phyloP scores from a whole-genome alignment of 92 coral and sea anemone genomes.

The Epizoanthus scotinus region DNA sequence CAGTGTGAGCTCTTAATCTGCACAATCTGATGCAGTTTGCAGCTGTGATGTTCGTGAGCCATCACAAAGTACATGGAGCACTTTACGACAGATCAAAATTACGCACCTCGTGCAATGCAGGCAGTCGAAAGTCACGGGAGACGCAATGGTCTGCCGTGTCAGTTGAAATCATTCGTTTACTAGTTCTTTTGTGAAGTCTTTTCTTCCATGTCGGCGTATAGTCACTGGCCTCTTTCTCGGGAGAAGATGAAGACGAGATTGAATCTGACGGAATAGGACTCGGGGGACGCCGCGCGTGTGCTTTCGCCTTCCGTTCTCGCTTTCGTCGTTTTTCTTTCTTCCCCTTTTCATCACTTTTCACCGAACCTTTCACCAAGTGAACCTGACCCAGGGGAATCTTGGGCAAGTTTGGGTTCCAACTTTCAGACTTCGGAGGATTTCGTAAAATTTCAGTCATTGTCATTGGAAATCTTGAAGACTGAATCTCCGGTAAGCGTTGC shows the following conservation, averaged over 20 bases:
- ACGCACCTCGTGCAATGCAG: slow-evolving; percentile 40
- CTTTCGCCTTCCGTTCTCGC: slow-evolving; percentile 15
- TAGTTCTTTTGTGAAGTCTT: slow-evolving; percentile 39
- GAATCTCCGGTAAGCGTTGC: slow-evolving; percentile 24
- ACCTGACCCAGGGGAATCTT: slow-evolving; percentile 37
- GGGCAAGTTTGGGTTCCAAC: slow-evolving; percentile 31
- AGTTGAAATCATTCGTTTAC: slow-evolving; percentile 23
- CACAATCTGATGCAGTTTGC: not conserved
- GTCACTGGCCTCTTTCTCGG: slow-evolving; percentile 8
- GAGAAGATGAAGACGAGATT: not conserved
- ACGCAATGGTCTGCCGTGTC: slow-evolving; percentile 19
- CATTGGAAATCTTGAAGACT: slow-evolving; percentile 26
- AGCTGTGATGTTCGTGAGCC: not conserved
- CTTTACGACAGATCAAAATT: slow-evolving; percentile 12
- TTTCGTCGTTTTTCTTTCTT: slow-evolving; percentile 41
- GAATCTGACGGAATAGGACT: slow-evolving; percentile 26
- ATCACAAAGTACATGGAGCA: too few species aligned
- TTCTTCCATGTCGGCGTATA: slow-evolving; percentile 32
- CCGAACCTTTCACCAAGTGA: slow-evolving; percentile 39
- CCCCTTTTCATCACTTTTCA: slow-evolving; percentile 19
- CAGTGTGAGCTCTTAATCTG: too few species aligned
- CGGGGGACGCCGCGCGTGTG: slow-evolving; percentile 18
- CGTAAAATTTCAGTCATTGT: slow-evolving; percentile 40
- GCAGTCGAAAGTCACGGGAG: slow-evolving; percentile 33
- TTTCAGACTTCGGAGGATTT: slow-evolving; percentile 22